These are phyloP conservation scores for Paradisaea rubra DNA, from an alignment of 2,113 vertebrate species.

Conservation along the genomic window DNA sequence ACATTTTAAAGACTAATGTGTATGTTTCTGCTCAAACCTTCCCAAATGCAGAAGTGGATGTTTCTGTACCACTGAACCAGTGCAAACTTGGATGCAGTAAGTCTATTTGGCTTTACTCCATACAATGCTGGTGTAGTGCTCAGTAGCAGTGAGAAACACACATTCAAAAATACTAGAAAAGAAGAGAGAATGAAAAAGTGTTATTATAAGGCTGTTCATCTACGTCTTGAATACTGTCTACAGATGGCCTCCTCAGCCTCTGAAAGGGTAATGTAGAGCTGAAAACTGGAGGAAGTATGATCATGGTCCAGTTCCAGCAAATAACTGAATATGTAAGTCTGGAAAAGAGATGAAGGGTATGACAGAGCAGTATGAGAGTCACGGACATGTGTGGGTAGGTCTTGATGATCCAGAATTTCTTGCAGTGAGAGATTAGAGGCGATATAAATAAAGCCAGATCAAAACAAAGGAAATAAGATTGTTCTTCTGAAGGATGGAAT, in stretches of 20 bases:
- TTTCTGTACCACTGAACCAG: background rate
- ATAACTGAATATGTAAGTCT: background rate
- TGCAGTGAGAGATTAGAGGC: background rate
- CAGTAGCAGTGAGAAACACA: background rate
- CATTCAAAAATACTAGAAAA: background rate
- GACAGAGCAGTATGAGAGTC: background rate
- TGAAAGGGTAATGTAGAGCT: background rate
- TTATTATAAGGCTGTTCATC: background rate
- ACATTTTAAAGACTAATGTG: background rate
- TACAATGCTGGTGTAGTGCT: background rate
- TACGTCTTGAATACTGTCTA: background rate
- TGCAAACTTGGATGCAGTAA: background rate
- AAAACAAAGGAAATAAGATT: background rate
- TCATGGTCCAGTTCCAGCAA: background rate
- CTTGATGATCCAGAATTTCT: background rate
- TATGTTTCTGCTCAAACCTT: background rate
- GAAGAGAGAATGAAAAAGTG: background rate
- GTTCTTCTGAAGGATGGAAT: background rate
- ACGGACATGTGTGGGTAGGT: fast-evolving
- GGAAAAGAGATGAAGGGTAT: background rate
- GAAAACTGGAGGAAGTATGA: background rate
- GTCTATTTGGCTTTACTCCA: background rate
- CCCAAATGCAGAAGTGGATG: background rate
- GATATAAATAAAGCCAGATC: background rate
- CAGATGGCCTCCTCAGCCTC: background rate